Base-by-base conservation (phyloP, 92 coral and sea anemone species). In the Zoanthus sansibaricus region DNA sequence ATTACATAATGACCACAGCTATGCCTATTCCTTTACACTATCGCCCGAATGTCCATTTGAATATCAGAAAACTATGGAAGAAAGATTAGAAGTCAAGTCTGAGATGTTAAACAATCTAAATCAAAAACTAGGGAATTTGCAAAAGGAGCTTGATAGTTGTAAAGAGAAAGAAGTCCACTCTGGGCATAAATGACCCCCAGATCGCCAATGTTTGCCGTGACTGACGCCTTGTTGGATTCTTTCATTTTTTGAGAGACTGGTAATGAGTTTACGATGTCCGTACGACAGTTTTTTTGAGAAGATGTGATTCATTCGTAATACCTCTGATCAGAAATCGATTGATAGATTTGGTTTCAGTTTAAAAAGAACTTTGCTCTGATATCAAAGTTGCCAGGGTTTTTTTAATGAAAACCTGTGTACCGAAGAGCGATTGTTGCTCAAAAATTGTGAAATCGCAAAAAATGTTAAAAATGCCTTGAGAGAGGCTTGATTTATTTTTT, bases 11-110 rank as follows among this genome's bases (percentile, higher is more conserved):
- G 55, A 49, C 55, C 55, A 49, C 55, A 49, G 55, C 55, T 49
- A 49, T 49, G 72, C 87, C 14, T 85, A 89, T 71, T 82, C 92
- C 17, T 89, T 89, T 89, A 89, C 89, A 82, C 85, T 86, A 78
- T 75, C 66, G 61, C 76, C 75, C 32, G 71, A 76, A 75, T 54
- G 20, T 18, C 68, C 77, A 68, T 66, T 83, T 7, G 58, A 89
- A 79, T 85, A 30, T 49, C 77, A 8, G 69, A 77, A 89, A 76
- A 76, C 86, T 56, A 52, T 89, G 80, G 77, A 77, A 56, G 92
- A 89, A 80, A 80, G 82, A 84, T 89, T 85, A 76, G 86, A 89
- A 84, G 86, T 89, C 54, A 89, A 84, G 88, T 88, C 77, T 77
- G 92, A 89, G 76, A 84, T 89, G 69, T 15, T 61, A 17, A 16